phyloP scores from a whole-genome alignment of 2,113 vertebrate species.

The Phrynosoma platyrhinos region DNA sequence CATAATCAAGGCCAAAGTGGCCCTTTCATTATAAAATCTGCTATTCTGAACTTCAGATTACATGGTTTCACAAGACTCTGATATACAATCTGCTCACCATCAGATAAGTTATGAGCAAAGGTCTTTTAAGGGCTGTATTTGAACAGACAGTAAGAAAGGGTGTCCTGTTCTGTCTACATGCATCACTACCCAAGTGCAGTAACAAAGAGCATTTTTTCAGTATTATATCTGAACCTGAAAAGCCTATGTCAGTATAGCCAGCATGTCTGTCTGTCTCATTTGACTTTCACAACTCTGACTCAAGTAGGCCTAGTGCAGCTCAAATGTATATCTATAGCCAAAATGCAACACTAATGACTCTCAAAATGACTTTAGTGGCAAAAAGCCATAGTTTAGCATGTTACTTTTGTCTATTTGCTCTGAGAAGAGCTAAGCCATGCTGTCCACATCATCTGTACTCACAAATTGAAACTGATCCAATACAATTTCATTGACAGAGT shows the following conservation, averaged over 20 bases:
- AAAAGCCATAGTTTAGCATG: background rate
- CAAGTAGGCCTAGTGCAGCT: background rate
- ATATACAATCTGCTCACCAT: conserved; percentile 67
- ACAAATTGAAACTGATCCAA: no score
- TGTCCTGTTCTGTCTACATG: background rate
- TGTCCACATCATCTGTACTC: background rate
- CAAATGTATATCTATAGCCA: background rate
- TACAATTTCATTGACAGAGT: no score
- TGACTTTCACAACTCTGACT: background rate
- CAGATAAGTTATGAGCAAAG: conserved; percentile 69
- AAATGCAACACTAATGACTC: background rate
- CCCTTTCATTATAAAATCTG: conserved; percentile 64
- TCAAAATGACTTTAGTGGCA: no score
- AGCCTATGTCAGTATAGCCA: background rate
- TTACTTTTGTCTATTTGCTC: background rate
- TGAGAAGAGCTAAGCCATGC: background rate
- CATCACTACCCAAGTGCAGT: background rate
- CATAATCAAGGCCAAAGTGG: conserved; percentile 70
- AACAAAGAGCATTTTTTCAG: background rate
- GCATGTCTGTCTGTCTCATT: background rate
- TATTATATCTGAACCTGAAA: background rate
- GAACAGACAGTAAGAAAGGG: conserved; percentile 45
- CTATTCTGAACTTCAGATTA: conserved; percentile 53
- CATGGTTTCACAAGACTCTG: conserved; percentile 61
- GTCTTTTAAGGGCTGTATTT: conserved; percentile 64